Evolutionary conservation across 2,113 vertebrate species (phyloP), one percentile per base, ranked within the genome.

Genomic region (Amazona vittata): DNA sequence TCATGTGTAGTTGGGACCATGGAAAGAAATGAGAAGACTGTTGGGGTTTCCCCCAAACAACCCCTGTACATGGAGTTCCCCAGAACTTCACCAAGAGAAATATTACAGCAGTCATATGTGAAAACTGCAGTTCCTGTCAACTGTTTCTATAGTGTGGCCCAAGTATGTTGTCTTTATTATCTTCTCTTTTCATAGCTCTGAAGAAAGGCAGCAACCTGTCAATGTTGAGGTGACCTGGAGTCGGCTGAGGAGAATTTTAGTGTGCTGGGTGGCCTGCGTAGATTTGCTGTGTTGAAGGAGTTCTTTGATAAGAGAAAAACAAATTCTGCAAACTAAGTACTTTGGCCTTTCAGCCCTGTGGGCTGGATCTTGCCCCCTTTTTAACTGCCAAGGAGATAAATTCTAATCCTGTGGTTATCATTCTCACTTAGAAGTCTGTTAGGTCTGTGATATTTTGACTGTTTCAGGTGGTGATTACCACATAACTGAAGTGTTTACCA

Each of bases 1-100:
- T 53, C 12, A 2, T 22, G 10, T 26, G 44, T 41, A 26, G 22
- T 15, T 12, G 9, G n/a, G 50, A 59, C 9, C 0, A 0, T 13
- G 10, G 75, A 79, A 55, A 75, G 41, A 67, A 75, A 8, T 17
- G 57, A 44, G 41, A 64, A 2, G 11, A n/a, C 33, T 53, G 19
- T 18, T 19, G 14, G 17, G 1, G 1, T 14, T 44, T 65, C 52
- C 39, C 9, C 8, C 9, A 6, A 4, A 24, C 57, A 59, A 10
- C 5, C 68, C 11, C 73, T 37, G 29, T 31, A 15, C 28, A 7
- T 44, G 77, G 49, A 63, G 8, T 62, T 78, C 19, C 26, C 29
- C 43, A 16, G 49, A 83, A 37, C 33, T 83, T 86, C 47, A 64
- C 37, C n/a, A 25, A 25, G 28, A 37, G 62, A 18, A 86, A 17